Percentiles rank a stretch among this genome's conserved stretches.
Evolutionary conservation across 2,888 invertebrate genomes (phyloP).

Genomic region (Uropetala carovei): DNA sequence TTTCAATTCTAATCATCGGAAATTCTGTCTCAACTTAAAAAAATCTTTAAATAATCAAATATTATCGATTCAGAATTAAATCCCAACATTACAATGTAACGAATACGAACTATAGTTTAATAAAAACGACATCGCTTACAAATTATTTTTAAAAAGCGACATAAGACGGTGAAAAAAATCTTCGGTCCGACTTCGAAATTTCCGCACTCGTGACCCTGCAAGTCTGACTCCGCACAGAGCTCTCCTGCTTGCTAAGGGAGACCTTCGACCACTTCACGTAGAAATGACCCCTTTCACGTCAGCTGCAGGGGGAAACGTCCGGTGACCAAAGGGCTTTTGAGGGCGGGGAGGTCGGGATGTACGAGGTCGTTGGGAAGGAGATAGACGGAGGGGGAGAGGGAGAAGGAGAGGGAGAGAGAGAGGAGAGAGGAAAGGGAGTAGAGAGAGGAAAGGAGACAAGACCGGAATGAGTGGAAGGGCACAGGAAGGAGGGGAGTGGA

Average conservation of each 20-base stretch:
- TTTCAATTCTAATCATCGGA: no score
- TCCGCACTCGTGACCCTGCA: neutral
- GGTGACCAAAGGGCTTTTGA: conserved; percentile 45
- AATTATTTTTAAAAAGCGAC: no score
- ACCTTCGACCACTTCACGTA: conserved; percentile 37
- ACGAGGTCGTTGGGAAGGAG: no score
- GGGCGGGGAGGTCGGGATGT: no score
- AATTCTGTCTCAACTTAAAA: no score
- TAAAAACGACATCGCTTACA: no score
- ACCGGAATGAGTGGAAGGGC: neutral
- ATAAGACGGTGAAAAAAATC: neutral
- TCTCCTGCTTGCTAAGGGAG: neutral
- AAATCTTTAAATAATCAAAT: no score
- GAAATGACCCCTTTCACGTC: conserved; percentile 48
- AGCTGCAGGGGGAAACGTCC: conserved; percentile 26
- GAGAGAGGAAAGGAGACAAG: neutral
- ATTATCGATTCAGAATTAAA: no score
- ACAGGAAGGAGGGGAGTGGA: neutral
- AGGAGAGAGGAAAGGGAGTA: neutral
- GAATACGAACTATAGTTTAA: no score
- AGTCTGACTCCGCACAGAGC: neutral
- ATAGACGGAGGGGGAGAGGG: no score
- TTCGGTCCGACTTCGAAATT: neutral
- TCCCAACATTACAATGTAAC: no score
- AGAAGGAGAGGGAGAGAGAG: neutral